These are phyloP conservation scores for Siniperca chuatsi DNA, from an alignment of 2,113 vertebrate genomes.

Conservation along the genomic window DNA sequence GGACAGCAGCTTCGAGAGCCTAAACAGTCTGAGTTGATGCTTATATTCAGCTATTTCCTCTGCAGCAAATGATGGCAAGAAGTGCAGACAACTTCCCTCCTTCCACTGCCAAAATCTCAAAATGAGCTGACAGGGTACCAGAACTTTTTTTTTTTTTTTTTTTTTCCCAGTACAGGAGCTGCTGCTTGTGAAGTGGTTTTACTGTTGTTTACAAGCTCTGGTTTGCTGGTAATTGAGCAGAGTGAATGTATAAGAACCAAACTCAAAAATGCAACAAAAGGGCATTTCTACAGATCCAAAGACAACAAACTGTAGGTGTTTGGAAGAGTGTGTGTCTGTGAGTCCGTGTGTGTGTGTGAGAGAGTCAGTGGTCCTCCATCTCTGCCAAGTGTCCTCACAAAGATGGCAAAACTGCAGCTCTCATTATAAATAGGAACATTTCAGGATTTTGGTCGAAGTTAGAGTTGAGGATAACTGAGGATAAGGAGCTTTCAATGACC, in stretches of 20 bases:
- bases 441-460: slow-evolving; percentile 1
- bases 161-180: slow-evolving; percentile 6
- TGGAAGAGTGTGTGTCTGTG: slow-evolving; percentile 2
- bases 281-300: slow-evolving; percentile 11
- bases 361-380: not conserved
- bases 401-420: not conserved
- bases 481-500: slow-evolving; percentile 23
- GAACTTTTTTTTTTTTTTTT: not conserved
- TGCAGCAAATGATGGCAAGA: slow-evolving; percentile 33
- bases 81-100: slow-evolving; percentile 13
- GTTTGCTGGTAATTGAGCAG: slow-evolving; percentile 38
- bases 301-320: slow-evolving; percentile 25
- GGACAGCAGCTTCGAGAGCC: slow-evolving; percentile 13
- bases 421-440: slow-evolving; percentile 28
- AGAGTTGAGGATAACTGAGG: not conserved
- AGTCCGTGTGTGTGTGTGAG: not conserved
- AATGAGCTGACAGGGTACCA: slow-evolving; percentile 55
- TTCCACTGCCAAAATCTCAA: slow-evolving; percentile 16
- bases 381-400: slow-evolving; percentile 4
- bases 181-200: slow-evolving; percentile 18
- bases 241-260: slow-evolving; percentile 26
- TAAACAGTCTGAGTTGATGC: slow-evolving; percentile 23
- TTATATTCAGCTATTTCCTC: slow-evolving; percentile 25
- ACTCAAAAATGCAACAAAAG: slow-evolving; percentile 16
- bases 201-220: slow-evolving; percentile 34